Percentiles rank a stretch among this genome's conserved stretches.
These are phyloP conservation scores for Nephila pilipes DNA, from an alignment of 1,140 invertebrate genomes.

Conservation along the genomic window DNA sequence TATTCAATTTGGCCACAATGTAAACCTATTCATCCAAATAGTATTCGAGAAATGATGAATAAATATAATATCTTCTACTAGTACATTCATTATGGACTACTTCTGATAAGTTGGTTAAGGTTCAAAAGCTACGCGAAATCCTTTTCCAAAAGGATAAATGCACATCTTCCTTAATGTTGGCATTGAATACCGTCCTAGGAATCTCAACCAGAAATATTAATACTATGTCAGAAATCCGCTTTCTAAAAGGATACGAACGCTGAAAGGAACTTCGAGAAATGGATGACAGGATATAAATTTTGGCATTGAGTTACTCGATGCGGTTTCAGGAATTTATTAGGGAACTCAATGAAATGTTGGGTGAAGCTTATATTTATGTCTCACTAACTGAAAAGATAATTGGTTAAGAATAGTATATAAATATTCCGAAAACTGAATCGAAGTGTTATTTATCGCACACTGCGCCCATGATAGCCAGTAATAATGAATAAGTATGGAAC, in stretches of 20 bases:
- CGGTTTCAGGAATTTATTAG: background rate
- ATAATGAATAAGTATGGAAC: too few relatives aligned
- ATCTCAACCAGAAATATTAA: constrained; percentile 32
- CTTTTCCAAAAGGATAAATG: constrained; percentile 37
- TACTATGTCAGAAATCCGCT: constrained; percentile 4
- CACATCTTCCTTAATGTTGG: constrained; percentile 35
- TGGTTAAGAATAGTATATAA: background rate
- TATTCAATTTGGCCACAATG: background rate
- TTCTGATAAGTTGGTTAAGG: constrained; percentile 35
- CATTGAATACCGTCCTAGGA: background rate
- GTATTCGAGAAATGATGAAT: background rate
- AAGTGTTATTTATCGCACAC: background rate
- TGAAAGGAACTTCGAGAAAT: constrained; percentile 9
- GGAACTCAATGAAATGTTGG: background rate
- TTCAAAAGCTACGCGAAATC: constrained; percentile 31
- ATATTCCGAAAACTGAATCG: background rate
- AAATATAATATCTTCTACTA: background rate
- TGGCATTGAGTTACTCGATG: constrained; percentile 28
- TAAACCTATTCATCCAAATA: background rate
- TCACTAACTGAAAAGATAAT: background rate
- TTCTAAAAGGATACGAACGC: constrained; percentile 26
- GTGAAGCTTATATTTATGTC: background rate
- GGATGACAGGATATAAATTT: constrained; percentile 40
- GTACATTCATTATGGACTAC: background rate
- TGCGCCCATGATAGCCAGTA: too few relatives aligned